Percentiles rank a stretch among this genome's conserved stretches.
Conservation (phyloP, 2,888 invertebrate genomes). For the Geophilus truncorum region DNA sequence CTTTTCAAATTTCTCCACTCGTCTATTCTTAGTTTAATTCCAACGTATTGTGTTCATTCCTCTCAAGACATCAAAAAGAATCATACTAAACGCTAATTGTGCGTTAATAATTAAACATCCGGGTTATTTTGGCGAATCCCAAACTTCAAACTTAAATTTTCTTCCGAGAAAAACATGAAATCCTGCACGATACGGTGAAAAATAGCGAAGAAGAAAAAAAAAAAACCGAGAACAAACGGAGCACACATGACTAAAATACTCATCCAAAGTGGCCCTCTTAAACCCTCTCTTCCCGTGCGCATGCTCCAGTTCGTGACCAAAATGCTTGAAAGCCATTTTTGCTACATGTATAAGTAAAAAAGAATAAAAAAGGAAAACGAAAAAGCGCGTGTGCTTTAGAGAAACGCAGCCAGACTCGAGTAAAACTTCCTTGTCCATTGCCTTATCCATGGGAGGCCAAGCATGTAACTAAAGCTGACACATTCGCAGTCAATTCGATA, state of each 20-base stretch:
- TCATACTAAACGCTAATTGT: too few relatives aligned
- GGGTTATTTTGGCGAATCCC: too few relatives aligned
- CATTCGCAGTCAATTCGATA: conserved; percentile 21
- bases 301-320: conserved; percentile 21
- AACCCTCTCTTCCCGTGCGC: conserved; percentile 20
- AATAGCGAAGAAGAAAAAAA: neutral
- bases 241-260: conserved; percentile 23
- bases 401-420: neutral
- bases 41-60: too few relatives aligned
- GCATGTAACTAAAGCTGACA: conserved; percentile 27
- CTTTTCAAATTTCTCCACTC: neutral
- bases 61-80: neutral
- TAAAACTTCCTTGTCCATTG: conserved; percentile 21
- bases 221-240: neutral
- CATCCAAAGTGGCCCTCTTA: conserved; percentile 7
- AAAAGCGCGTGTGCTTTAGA: neutral
- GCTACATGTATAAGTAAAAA: neutral
- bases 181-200: too few relatives aligned
- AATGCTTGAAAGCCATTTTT: conserved; percentile 27
- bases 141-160: neutral
- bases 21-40: too few relatives aligned
- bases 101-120: too few relatives aligned
- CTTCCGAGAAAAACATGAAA: neutral
- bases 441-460: conserved; percentile 18
- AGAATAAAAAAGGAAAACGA: neutral